A percentile compares a stretch with the other conserved stretches of the same genome.
phyloP scores from a whole-genome alignment of 2,113 vertebrate species.

The Dromas ardeola region DNA sequence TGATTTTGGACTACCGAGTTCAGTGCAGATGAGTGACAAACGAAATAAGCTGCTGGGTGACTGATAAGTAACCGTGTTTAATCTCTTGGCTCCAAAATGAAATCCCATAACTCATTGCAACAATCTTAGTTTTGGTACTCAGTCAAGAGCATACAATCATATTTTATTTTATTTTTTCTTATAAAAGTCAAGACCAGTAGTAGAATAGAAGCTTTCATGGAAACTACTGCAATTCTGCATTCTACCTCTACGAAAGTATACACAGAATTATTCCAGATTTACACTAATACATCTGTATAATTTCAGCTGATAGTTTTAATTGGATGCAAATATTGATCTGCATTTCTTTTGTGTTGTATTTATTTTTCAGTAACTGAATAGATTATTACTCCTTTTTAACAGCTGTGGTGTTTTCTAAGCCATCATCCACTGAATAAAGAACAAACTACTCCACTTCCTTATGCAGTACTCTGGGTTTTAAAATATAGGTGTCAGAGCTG shows the following conservation, averaged over 20 bases:
- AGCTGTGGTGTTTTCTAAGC: neutral
- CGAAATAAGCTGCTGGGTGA: neutral
- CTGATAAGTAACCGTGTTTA: neutral
- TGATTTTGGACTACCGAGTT: constrained; percentile 29
- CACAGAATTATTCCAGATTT: neutral
- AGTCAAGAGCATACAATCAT: neutral
- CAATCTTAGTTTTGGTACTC: neutral
- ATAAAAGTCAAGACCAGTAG: neutral
- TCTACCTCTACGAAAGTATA: neutral
- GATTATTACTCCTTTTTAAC: neutral
- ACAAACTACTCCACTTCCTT: neutral
- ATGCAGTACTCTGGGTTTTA: neutral
- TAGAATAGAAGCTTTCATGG: neutral
- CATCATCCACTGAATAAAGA: neutral
- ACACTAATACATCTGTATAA: neutral
- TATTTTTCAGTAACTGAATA: neutral
- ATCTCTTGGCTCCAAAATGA: constrained; percentile 20
- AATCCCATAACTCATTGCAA: neutral
- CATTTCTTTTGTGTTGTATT: neutral
- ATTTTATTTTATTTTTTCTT: neutral
- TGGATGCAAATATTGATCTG: neutral
- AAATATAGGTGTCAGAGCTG: neutral
- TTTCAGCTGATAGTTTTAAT: neutral
- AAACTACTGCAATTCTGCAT: neutral
- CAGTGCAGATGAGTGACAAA: constrained; percentile 1